phyloP scores from a whole-genome alignment of 1,140 invertebrate species.

The Calliopsis andreniformis region DNA sequence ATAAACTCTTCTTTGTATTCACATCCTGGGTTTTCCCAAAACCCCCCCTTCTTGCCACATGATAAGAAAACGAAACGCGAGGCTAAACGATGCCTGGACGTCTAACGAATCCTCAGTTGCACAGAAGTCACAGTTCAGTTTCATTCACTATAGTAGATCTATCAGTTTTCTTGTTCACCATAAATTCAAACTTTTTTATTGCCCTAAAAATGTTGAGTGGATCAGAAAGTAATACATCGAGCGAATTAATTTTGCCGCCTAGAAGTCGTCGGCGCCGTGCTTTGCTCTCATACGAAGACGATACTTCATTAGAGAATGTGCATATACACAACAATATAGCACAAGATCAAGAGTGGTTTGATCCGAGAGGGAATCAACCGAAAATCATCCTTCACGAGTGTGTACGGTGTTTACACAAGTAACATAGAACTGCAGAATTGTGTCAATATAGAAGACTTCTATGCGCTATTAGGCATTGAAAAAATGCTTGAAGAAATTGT shows the following conservation, averaged over 20 bases:
- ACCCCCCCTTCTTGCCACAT: no score
- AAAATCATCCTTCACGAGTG: slow-evolving; percentile 1
- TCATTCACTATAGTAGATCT: no score
- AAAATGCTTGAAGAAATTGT: slow-evolving; percentile 16
- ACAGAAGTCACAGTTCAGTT: no score
- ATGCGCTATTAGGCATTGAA: neutral
- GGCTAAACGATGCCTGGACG: slow-evolving; percentile 12
- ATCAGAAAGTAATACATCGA: neutral
- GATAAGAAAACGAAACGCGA: neutral
- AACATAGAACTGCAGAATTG: neutral
- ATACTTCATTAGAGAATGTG: slow-evolving; percentile 1
- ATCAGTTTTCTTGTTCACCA: no score
- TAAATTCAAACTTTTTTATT: no score
- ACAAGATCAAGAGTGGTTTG: slow-evolving; percentile 17
- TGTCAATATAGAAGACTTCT: neutral
- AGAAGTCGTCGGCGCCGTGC: neutral
- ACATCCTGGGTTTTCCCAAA: no score
- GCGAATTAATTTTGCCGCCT: neutral
- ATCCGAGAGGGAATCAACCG: slow-evolving; percentile 4
- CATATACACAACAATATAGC: neutral
- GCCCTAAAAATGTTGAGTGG: no score
- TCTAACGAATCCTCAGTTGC: slow-evolving; percentile 4
- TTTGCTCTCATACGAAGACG: slow-evolving; percentile 5
- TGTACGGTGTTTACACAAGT: neutral
- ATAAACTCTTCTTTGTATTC: neutral